Evolutionary conservation across 1,140 invertebrate species (phyloP).

Genomic region (Drosophila punjabiensis): DNA sequence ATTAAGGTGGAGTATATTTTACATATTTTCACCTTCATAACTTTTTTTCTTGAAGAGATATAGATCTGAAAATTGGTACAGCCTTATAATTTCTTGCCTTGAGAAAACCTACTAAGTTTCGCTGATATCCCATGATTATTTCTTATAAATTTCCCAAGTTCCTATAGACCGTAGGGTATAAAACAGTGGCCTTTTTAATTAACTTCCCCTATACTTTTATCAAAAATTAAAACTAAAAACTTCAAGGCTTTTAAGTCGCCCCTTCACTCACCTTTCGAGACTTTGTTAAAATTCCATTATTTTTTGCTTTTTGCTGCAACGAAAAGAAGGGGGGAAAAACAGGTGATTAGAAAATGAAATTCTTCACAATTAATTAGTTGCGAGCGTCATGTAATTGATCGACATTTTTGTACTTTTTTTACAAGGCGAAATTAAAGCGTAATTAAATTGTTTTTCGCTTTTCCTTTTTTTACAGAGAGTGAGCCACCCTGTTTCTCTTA

Average conservation of each 20-base stretch:
- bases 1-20: background rate
- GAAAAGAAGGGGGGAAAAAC: slow-evolving; percentile 40
- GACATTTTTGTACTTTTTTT: slow-evolving; percentile 17
- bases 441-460: slow-evolving; percentile 31
- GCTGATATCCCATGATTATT: background rate
- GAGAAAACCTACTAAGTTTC: background rate
- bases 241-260: slow-evolving; percentile 46
- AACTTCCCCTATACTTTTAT: background rate
- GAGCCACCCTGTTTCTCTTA: slow-evolving; percentile 69
- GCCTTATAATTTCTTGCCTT: background rate
- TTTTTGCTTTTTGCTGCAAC: slow-evolving; percentile 68
- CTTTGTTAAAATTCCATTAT: slow-evolving; percentile 79
- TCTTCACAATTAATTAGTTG: background rate
- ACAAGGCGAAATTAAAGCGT: slow-evolving; percentile 23
- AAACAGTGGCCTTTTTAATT: background rate
- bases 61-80: background rate
- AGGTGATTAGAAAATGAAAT: slow-evolving; percentile 20
- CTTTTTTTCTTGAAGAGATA: background rate
- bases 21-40: background rate
- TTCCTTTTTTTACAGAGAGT: background rate
- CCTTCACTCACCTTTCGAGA: slow-evolving; percentile 65
- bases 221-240: background rate
- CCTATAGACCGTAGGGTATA: background rate
- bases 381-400: slow-evolving; percentile 5
- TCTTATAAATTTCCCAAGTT: background rate